Percentiles rank a stretch among this genome's conserved stretches.
Conservation (phyloP, 2,888 invertebrate genomes). For the Tetranychus truncatus region DNA sequence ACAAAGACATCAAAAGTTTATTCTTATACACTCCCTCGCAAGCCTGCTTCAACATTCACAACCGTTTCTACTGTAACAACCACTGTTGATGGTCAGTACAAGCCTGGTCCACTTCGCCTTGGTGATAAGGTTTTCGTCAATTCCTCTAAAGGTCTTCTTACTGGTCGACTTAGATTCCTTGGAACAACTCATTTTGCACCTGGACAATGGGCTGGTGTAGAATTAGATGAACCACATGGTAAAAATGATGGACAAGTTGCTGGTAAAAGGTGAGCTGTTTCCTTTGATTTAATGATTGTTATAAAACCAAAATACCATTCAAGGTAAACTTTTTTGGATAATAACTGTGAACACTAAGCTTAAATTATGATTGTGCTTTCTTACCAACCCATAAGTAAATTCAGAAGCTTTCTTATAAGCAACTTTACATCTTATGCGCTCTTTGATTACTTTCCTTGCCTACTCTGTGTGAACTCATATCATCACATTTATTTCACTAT, state of each 20-base stretch:
- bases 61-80: slow-evolving; percentile 24
- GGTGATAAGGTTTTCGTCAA: slow-evolving; percentile 76
- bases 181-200: slow-evolving; percentile 75
- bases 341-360: too few relatives aligned
- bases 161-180: slow-evolving; percentile 63
- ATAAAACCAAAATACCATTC: too few relatives aligned
- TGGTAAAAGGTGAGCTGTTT: slow-evolving; percentile 54
- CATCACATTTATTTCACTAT: too few relatives aligned
- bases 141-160: slow-evolving; percentile 60
- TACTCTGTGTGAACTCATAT: too few relatives aligned
- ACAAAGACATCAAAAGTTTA: slow-evolving; percentile 4
- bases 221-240: slow-evolving; percentile 75
- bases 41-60: slow-evolving; percentile 17
- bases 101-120: slow-evolving; percentile 41
- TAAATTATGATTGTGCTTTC: too few relatives aligned
- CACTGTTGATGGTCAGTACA: slow-evolving; percentile 21
- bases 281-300: neutral
- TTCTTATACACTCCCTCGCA: slow-evolving; percentile 17
- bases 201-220: slow-evolving; percentile 86
- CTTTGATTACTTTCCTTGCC: too few relatives aligned
- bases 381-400: too few relatives aligned
- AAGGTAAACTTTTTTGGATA: too few relatives aligned
- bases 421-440: too few relatives aligned
- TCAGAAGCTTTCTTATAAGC: too few relatives aligned
- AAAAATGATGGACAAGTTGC: slow-evolving; percentile 90